phyloP scores from a whole-genome alignment of 2,113 vertebrate genomes.

The Catharus bicknelli region DNA sequence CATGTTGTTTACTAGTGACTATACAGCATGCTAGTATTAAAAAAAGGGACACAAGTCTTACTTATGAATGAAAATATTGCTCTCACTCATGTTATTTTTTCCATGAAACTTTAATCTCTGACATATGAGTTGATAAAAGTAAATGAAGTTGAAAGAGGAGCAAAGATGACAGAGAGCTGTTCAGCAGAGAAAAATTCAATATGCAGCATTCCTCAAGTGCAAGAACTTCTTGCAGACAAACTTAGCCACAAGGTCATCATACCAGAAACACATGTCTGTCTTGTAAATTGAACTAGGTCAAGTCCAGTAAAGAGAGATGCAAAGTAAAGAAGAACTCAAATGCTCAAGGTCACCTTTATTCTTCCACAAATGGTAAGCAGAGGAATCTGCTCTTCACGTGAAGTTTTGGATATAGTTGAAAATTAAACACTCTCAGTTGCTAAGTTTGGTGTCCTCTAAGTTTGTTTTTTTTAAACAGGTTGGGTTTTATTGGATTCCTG shows the following conservation, averaged over 20 bases:
- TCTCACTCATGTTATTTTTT: not conserved
- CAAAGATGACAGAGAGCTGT: not conserved
- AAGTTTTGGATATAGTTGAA: not conserved
- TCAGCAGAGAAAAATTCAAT: conserved; percentile 16
- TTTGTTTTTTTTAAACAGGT: not conserved
- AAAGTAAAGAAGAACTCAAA: not conserved
- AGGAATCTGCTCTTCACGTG: not conserved
- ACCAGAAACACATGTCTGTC: not conserved
- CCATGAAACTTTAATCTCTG: not conserved
- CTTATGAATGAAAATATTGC: conserved; percentile 23
- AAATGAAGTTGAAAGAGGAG: conserved; percentile 25
- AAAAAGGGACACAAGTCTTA: not conserved
- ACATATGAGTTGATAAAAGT: conserved; percentile 21
- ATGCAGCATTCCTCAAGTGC: not conserved
- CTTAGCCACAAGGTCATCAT: not conserved
- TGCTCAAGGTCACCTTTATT: not conserved
- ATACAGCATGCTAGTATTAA: not conserved
- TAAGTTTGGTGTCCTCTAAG: not conserved
- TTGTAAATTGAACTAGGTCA: not conserved
- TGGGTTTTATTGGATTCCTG: not conserved
- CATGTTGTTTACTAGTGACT: not conserved
- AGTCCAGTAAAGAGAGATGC: not conserved
- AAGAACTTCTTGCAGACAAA: conserved; percentile 8
- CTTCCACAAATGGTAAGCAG: not conserved
- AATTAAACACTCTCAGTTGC: not conserved